These are phyloP conservation scores for Dicranocentrus wangi DNA, from an alignment of 2,888 invertebrate species.

Conservation along the genomic window DNA sequence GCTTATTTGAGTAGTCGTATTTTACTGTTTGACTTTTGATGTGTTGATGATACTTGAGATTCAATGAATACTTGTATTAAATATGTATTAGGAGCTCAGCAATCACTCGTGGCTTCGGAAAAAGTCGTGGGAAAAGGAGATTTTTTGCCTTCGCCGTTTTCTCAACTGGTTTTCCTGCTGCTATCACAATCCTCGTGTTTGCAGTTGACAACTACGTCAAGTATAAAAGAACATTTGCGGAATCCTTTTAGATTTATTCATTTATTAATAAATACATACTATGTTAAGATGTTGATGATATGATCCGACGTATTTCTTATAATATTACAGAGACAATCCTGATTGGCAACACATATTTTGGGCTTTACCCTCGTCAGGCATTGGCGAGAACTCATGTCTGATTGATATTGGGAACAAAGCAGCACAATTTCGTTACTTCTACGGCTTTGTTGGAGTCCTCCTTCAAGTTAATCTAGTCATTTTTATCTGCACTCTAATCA, in stretches of 20 bases:
- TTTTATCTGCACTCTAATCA: slow-evolving; percentile 63
- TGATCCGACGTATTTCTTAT: too few relatives aligned
- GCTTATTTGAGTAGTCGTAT: too few relatives aligned
- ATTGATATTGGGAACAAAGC: slow-evolving; percentile 54
- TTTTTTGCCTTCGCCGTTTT: slow-evolving; percentile 59
- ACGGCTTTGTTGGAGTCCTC: slow-evolving; percentile 63
- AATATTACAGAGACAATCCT: slow-evolving; percentile 20
- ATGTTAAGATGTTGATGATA: too few relatives aligned
- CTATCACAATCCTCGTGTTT: slow-evolving; percentile 46
- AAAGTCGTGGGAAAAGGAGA: slow-evolving; percentile 57
- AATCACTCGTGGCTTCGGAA: slow-evolving; percentile 49
- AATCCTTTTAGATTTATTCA: too few relatives aligned
- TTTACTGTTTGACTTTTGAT: too few relatives aligned
- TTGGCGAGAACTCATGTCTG: slow-evolving; percentile 59
- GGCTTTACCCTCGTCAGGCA: slow-evolving; percentile 40
- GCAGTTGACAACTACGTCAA: slow-evolving; percentile 38
- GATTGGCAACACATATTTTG: slow-evolving; percentile 23
- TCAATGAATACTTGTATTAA: background rate
- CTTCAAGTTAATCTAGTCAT: slow-evolving; percentile 62
- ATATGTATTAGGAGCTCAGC: slow-evolving; percentile 41
- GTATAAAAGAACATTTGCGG: too few relatives aligned
- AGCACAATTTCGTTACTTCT: slow-evolving; percentile 63
- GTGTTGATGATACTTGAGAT: too few relatives aligned
- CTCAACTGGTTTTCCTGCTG: slow-evolving; percentile 57
- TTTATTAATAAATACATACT: too few relatives aligned